Conservation (phyloP, 1,140 invertebrate species). For the Tetragnatha versicolor region DNA sequence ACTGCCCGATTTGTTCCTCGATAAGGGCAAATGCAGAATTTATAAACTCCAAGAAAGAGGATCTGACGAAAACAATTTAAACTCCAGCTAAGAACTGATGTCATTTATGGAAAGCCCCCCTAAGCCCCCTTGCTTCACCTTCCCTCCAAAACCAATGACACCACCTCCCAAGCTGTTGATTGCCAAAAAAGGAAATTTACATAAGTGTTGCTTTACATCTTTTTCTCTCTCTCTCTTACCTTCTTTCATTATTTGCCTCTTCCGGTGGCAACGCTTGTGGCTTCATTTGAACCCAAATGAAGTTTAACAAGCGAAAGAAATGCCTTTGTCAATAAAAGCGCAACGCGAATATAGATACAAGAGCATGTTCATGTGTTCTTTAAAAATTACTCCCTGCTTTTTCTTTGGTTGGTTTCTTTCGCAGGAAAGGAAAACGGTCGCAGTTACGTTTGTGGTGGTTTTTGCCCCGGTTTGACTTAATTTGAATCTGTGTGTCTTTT, state of each 20-base stretch:
- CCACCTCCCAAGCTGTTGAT: conserved; percentile 43
- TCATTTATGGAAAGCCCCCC: conserved; percentile 23
- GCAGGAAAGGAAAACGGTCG: conserved; percentile 4
- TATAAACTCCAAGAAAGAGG: too few relatives aligned
- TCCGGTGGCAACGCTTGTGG: conserved; percentile 33
- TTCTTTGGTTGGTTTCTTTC: not conserved
- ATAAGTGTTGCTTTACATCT: conserved; percentile 47
- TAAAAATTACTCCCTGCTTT: conserved; percentile 29
- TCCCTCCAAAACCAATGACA: conserved; percentile 30
- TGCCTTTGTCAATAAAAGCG: conserved; percentile 49
- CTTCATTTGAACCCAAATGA: conserved; percentile 51
- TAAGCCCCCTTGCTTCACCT: conserved; percentile 1
- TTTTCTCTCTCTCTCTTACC: conserved; percentile 4
- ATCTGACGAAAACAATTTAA: too few relatives aligned
- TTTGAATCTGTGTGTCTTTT: conserved; percentile 17
- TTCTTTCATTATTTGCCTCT: conserved; percentile 38
- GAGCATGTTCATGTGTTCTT: conserved; percentile 17
- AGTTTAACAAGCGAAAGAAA: conserved; percentile 54
- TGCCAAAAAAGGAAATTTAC: conserved; percentile 48
- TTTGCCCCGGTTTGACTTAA: conserved; percentile 40
- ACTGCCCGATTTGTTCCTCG: too few relatives aligned
- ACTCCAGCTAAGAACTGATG: too few relatives aligned
- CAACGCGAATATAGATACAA: conserved; percentile 22
- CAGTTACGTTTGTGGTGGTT: conserved; percentile 38
- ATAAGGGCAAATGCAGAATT: too few relatives aligned